These are phyloP conservation scores for Hirtodrosophila histrioides DNA, from an alignment of 2,888 invertebrate species.

Conservation along the genomic window DNA sequence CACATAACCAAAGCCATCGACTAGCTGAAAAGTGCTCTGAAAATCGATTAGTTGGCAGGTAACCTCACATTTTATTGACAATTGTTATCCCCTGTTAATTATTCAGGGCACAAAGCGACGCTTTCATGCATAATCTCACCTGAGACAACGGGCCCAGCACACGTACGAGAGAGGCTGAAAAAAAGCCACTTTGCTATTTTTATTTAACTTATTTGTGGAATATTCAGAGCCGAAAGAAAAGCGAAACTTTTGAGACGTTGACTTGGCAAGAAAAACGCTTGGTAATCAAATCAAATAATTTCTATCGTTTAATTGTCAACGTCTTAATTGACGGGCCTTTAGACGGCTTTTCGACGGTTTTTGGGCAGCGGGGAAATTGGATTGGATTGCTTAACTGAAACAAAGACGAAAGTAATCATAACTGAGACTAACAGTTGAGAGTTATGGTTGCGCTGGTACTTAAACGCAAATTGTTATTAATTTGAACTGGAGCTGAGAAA, in stretches of 20 bases:
- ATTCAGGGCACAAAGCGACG: conserved; percentile 70
- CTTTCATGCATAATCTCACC: conserved; percentile 76
- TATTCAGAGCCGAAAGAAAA: conserved; percentile 57
- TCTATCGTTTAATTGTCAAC: conserved; percentile 69
- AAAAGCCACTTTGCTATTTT: conserved; percentile 49
- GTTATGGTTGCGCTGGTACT: conserved; percentile 10
- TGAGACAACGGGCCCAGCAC: conserved; percentile 40
- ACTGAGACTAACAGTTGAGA: conserved; percentile 43
- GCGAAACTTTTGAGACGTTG: conserved; percentile 66
- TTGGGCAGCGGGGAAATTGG: conserved; percentile 1
- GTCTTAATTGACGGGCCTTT: conserved; percentile 9
- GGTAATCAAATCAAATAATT: conserved; percentile 75
- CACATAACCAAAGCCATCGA: conserved; percentile 40
- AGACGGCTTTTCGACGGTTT: too few species aligned
- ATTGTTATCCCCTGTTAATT: conserved; percentile 51
- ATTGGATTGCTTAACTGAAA: conserved; percentile 35
- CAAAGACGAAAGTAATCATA: conserved; percentile 41
- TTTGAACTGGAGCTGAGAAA: too few species aligned
- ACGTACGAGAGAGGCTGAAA: conserved; percentile 36
- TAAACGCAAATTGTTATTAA: conserved; percentile 10
- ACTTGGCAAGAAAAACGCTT: conserved; percentile 57
- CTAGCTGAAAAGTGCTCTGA: conserved; percentile 60
- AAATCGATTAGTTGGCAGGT: conserved; percentile 70
- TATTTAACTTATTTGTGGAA: conserved; percentile 28
- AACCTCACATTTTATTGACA: conserved; percentile 46